Evolutionary conservation across 2,888 invertebrate genomes (phyloP), one percentile per base, ranked within the genome.

Genomic region (Anoncus sp.): DNA sequence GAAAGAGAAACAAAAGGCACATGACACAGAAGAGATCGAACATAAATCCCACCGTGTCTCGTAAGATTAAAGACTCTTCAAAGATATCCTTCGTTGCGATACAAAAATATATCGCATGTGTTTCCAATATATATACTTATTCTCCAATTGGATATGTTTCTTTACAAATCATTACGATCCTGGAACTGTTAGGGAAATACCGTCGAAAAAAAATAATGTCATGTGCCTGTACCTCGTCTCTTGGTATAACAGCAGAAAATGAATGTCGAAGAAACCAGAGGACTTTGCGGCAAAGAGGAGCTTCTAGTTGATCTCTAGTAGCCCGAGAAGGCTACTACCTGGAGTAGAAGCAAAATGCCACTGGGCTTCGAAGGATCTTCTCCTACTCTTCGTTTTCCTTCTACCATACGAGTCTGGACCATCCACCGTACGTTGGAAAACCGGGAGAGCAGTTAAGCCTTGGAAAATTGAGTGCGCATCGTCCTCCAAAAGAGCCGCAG

Each of bases 391-490:
- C 70, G 59, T 55, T 60, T 75, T 75, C 74, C 60, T 65, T 71
- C 76, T 51, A 45, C 66, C 59, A 57, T 60, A 57, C 22, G 67
- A 45, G 40, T 38, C 51, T 47, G 67, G 75, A 72, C 78, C 55
- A 40, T 47, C 73, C 70, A 65, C 72, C 49, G 60, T 55, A 62
- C 40, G 67, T 12, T 51, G 45, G 38, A 70, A 43, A 69, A 73
- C 43, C 66, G 75, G 18, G 69, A 65, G 79, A 83, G 80, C 82
- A 84, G 86, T 87, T 89, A 88, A 90, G 89, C 90, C 86, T 84
- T 85, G 87, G 88, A 88, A 90, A 90, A 90, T 90, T 90, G 90
- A 90, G 88, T 87, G 86, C 85, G 81, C 87, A 79, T 69, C 76
- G 45, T 69, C 80, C 84, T 78, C 81, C 63, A 84, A 82, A 84